Percentiles rank a stretch among this genome's conserved stretches.
These are phyloP conservation scores for Cartodere bifasciata DNA, from an alignment of 2,888 invertebrate genomes.

Conservation along the genomic window DNA sequence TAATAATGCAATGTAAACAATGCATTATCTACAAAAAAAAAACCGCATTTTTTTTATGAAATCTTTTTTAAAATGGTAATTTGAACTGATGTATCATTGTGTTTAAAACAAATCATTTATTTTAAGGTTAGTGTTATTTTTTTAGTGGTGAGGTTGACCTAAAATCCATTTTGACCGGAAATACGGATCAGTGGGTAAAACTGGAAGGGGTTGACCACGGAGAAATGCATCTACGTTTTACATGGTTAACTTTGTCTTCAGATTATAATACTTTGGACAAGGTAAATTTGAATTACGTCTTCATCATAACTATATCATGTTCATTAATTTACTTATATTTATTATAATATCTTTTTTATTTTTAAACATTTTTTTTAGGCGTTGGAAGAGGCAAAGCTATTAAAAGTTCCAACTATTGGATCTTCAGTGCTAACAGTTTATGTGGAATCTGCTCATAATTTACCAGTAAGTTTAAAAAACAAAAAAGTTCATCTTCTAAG, in stretches of 20 bases:
- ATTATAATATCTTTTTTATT: conserved; percentile 2
- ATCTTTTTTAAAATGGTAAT: too few species aligned
- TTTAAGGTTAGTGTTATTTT: too few species aligned
- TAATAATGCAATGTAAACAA: too few species aligned
- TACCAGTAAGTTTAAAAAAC: conserved; percentile 54
- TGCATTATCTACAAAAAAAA: too few species aligned
- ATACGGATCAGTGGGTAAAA: conserved; percentile 41
- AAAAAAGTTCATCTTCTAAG: too few species aligned
- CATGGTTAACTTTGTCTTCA: conserved; percentile 72
- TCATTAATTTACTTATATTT: conserved; percentile 1
- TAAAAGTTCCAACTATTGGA: conserved; percentile 59
- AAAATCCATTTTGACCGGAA: conserved; percentile 19
- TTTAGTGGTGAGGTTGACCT: conserved; percentile 52
- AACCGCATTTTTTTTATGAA: too few species aligned
- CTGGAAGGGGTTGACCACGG: conserved; percentile 89
- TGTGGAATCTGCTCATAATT: conserved; percentile 76
- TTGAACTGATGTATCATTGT: neutral
- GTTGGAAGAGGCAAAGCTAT: conserved; percentile 52
- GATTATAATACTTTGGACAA: conserved; percentile 54
- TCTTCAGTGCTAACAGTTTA: conserved; percentile 69
- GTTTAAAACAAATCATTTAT: conserved; percentile 9
- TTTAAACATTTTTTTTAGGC: conserved; percentile 37
- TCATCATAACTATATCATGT: conserved; percentile 7
- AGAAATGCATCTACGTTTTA: conserved; percentile 72
- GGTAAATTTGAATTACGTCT: conserved; percentile 39